Base-by-base conservation (phyloP, 2,113 vertebrate genomes). In the Dolichallabes microphthalmus region DNA sequence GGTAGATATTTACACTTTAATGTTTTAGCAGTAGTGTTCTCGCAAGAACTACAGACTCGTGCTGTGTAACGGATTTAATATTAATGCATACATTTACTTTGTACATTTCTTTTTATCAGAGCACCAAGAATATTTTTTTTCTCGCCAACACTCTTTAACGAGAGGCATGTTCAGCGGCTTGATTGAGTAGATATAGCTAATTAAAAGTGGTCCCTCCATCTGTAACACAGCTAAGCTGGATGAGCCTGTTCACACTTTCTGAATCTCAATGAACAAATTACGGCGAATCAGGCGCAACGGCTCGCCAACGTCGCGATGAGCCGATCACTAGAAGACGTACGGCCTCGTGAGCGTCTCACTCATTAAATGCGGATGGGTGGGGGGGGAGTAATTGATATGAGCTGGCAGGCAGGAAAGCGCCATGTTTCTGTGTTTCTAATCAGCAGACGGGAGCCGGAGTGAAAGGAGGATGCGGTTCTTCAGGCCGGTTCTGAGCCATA, bases 121-220 rank as follows among this genome's bases (percentile, higher is more conserved):
- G 4, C n/a, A 19, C 25, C 7, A 53, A n/a, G 22, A 53, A 27
- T 25, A 4, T 9, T 35, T 20, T 25, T 32, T 8, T 45, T 45
- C 45, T 52, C 15, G 53, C 5, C 76, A 55, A 76, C 55, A 15
- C 76, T 86, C 71, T 27, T 60, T 84, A 83, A 88, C 77, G 74
- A 77, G 69, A 78, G 15, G 52, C 77, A 86, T 84, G 80, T 86
- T 84, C 76, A 52, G 39, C 25, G 71, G 68, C 78, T 83, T 86
- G 86, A 87, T 87, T 63, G 84, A 87, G 88, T 76, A 80, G 76
- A 86, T 87, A 30, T 84, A 84, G 81, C 85, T 84, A 89, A 89
- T 89, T 89, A 89, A 87, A 52, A 80, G 73, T 74, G 85, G 82
- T 35, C 57, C 88, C 71, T 27, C 86, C 88, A 87, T 87, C 88